Evolutionary conservation across 2,113 vertebrate genomes (phyloP), one percentile per base, ranked within the genome.

Genomic region (Ornithorhynchus anatinus): DNA sequence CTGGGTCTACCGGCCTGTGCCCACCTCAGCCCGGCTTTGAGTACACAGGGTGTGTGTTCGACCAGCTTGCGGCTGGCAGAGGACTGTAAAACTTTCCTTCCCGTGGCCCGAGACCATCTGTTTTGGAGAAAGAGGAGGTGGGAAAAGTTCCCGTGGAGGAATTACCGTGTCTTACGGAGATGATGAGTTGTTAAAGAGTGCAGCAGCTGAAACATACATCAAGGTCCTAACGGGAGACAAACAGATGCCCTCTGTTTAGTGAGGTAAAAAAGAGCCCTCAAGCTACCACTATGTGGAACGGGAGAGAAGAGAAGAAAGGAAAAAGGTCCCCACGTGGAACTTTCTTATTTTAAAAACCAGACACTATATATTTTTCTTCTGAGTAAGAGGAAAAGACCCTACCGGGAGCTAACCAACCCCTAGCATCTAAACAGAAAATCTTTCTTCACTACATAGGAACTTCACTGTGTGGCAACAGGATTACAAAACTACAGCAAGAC

Each of bases 1-100:
- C 38, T 69, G 40, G 39, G 57, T 58, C 33, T 31, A 35, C 15
- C n/a, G 39, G 57, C 54, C 33, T 31, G 31, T 13, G 20, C 13
- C 70, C 33, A 43, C 31, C 16, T 17, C 37, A 16, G 19, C 22
- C 5, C 19, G 47, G n/a, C 45, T 61, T 33, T 6, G 10, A 57
- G 22, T 38, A 57, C 29, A 23, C 29, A 63, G 56, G 5, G 51
- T 57, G 42, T 54, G 58, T n/a, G 59, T 4, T 44, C 38, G 48
- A 56, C 54, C 12, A 45, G 47, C 22, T 64, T 2, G 39, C 12
- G 20, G n/a, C 33, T 59, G 69, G 61, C 65, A 85, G 73, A 54
- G 63, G 23, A 32, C 29, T 71, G 60, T 60, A 39, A 62, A 53
- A 40, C 33, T 20, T 43, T 70, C 58, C 38, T 33, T 59, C 45